Conservation (phyloP, 2,888 invertebrate genomes). For the Drosophila planitibia region DNA sequence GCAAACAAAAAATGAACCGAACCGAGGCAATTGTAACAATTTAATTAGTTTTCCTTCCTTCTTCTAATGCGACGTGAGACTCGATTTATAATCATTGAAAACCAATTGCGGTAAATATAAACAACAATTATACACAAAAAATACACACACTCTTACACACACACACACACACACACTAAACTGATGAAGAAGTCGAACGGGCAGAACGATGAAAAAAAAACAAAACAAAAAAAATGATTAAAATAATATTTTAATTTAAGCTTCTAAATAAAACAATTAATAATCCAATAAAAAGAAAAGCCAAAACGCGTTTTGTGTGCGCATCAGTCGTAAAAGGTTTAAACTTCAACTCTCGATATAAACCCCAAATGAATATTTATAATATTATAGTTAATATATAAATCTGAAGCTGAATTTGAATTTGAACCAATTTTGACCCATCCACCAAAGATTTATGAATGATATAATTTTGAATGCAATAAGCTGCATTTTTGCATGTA, state of each 20-base stretch:
- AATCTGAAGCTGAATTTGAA: background rate
- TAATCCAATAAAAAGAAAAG: constrained; percentile 71
- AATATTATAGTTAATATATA: background rate
- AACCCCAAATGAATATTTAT: background rate
- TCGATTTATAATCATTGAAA: constrained; percentile 52
- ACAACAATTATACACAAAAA: constrained; percentile 31
- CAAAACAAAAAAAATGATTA: constrained; percentile 64
- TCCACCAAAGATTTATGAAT: constrained; percentile 7
- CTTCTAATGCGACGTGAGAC: constrained; percentile 46
- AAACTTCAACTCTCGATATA: background rate
- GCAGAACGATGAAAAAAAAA: constrained; percentile 57
- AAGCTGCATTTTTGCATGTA: background rate
- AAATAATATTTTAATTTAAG: constrained; percentile 82
- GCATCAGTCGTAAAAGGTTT: constrained; percentile 36
- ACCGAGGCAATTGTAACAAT: constrained; percentile 56
- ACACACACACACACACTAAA: constrained; percentile 60
- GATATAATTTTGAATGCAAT: background rate
- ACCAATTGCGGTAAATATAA: constrained; percentile 44
- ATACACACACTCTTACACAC: constrained; percentile 36
- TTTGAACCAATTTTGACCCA: constrained; percentile 36
- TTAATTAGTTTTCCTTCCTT: constrained; percentile 48
- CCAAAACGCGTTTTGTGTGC: constrained; percentile 25
- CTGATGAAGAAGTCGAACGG: constrained; percentile 62
- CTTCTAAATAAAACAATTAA: constrained; percentile 82
- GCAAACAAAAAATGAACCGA: constrained; percentile 50